A percentile compares a stretch with the other conserved stretches of the same genome.
phyloP scores from a whole-genome alignment of 2,797 vertebrate genomes.

The Chrosomus eos region DNA sequence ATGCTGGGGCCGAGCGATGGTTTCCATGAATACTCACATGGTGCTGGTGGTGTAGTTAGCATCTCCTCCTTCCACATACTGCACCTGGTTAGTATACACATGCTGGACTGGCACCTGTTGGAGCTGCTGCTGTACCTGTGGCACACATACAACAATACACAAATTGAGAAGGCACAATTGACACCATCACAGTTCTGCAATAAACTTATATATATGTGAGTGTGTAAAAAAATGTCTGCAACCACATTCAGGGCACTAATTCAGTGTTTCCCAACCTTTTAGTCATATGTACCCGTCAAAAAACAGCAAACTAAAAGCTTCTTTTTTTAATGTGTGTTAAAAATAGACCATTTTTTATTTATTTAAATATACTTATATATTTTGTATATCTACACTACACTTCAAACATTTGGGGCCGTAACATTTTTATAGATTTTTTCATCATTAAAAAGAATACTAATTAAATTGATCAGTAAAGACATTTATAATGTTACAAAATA shows the following conservation, averaged over 20 bases:
- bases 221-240: neutral
- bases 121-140: constrained; percentile 83
- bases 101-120: constrained; percentile 90
- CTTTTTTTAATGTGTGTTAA: neutral
- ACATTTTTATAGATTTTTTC: neutral
- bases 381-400: neutral
- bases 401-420: neutral
- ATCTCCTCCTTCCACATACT: constrained; percentile 92
- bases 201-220: neutral
- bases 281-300: neutral
- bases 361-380: neutral
- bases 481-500: neutral
- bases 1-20: neutral
- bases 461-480: neutral
- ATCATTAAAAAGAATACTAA: neutral
- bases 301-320: neutral
- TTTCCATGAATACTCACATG: constrained; percentile 81
- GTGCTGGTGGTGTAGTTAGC: constrained; percentile 88
- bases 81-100: constrained; percentile 91
- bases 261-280: constrained; percentile 22
- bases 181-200: neutral
- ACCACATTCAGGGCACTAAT: neutral
- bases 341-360: neutral
- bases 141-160: constrained; percentile 27
- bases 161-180: neutral